Base-by-base conservation (phyloP, 1,140 invertebrate species). In the Coelopa frigida region DNA sequence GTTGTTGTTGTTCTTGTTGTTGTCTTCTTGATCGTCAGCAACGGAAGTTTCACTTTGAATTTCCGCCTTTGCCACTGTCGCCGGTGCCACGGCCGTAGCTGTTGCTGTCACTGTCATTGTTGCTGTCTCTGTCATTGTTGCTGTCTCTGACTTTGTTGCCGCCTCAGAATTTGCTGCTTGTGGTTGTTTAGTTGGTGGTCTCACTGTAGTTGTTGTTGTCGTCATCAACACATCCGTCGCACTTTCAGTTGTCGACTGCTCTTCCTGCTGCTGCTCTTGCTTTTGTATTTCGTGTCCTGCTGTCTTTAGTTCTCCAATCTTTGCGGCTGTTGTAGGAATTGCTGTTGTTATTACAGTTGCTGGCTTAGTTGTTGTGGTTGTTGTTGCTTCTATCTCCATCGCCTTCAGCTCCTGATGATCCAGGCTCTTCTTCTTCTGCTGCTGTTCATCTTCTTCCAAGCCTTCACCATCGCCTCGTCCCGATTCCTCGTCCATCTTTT, bases 21-120 rank as follows among this genome's bases (percentile, higher is more conserved):
- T 35, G 31, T 32, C 29, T 14, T 36, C 15, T 15, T 27, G 18
- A 32, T 39, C 26, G 24, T 26, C 20, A 17, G n/a, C 22, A 42
- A n/a, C 20, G n/a, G n/a, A 20, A 42, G 31, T 26, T 26, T 49
- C 40, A 20, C 18, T 44, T 27, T 46, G 44, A 32, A 32, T 46
- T 46, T n/a, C 44, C 15, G 35, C 8, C 4, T 23, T 21, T 29
- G 26, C 21, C 36, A 33, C 10, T 26, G 15, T 12, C 26, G 12
- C 15, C 10, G 23, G 17, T 29, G 20, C 38, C 38, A 38, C 18
- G 21, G 36, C 18, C 21, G 45, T 24, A 18, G 41, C 27, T 46
- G 49, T 46, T 33, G 39, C 36, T 27, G 22, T 33, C 12, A 46
- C 10, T 22, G 40, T 32, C 31, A n/a, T 43, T 48, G 40, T 43